phyloP scores from a whole-genome alignment of 2,888 invertebrate genomes.

The Euproctis similis region DNA sequence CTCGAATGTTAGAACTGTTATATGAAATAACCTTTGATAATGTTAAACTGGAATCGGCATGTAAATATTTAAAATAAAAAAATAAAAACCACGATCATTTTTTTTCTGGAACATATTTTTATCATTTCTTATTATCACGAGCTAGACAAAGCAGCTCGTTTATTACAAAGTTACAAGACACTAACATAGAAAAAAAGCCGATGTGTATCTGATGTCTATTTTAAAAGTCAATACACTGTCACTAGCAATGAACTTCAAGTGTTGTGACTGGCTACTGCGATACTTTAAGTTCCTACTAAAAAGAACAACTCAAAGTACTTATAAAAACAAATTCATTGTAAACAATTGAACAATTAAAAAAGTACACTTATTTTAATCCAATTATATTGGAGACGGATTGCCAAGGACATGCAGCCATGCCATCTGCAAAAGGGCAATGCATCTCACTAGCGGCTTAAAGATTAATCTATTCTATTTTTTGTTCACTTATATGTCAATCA shows the following conservation, averaged over 20 bases:
- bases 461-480: conserved; percentile 24
- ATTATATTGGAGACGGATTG: conserved; percentile 13
- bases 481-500: conserved; percentile 26
- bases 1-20: conserved; percentile 32
- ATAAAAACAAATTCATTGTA: conserved; percentile 17
- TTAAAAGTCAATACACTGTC: conserved; percentile 17
- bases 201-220: conserved; percentile 6
- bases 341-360: conserved; percentile 29
- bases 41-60: conserved; percentile 19
- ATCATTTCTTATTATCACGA: too few relatives aligned
- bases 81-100: not conserved
- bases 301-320: too few relatives aligned
- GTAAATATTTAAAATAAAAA: conserved; percentile 1
- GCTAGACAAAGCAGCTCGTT: conserved; percentile 5
- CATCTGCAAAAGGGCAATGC: conserved; percentile 12
- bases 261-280: conserved; percentile 6
- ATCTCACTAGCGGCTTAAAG: conserved; percentile 20
- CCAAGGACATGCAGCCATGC: conserved; percentile 17
- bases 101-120: too few relatives aligned
- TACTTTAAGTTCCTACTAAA: too few relatives aligned
- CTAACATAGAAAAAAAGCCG: conserved; percentile 3
- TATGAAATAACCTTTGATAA: conserved; percentile 14
- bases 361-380: conserved; percentile 23
- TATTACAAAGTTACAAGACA: conserved; percentile 1
- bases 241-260: conserved; percentile 11